Base-by-base conservation (phyloP, 2,113 vertebrate genomes). In the Petromus typicus region DNA sequence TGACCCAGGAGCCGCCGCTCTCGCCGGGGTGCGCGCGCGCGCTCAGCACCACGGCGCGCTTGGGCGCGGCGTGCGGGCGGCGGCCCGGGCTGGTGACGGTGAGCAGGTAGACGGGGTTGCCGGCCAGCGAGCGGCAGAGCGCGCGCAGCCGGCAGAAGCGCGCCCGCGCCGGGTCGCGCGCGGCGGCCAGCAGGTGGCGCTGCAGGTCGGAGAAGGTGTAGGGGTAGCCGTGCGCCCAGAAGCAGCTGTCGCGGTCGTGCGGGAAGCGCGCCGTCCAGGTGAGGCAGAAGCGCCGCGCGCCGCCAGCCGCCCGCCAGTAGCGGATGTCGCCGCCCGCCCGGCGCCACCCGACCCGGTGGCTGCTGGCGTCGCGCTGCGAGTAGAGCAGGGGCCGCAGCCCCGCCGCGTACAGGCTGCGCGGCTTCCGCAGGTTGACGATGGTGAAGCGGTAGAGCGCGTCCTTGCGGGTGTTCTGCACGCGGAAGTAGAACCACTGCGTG, bases 401-500 rank as follows among this genome's bases (percentile, higher is more conserved):
- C 32, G 95, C 12, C 4, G 97, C 86, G 0, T 99, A 99, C 71
- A 99, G 98, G 95, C 99, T 99, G 97, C 98, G 99, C 84, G 98
- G 95, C 96, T 99, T 99, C 69, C 98, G 99, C 97, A 99, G 84
- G 98, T 99, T 99, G 96, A 98, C 54, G 0, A 99, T 99, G 43
- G 99, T 99, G 98, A 99, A 99, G 92, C 98, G 98, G 89, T 99
- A 99, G 11, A 97, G 98, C 0, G 97, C 95, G 0, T 97, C 98
- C 7, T 97, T 98, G 32, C 98, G 99, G 85, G 98, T 99, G 98
- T 99, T 99, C 96, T 98, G 98, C 85, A 99, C 98, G 18, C 98
- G 98, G 98, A 99, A 99, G 97, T 99, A 99, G 97, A 99, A 99
- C 99, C 99, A 99, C 97, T 99, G 99, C 0, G 99, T 99, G 98